Evolutionary conservation across 2,888 invertebrate species (phyloP).

Genomic region (Griposia aprilina): DNA sequence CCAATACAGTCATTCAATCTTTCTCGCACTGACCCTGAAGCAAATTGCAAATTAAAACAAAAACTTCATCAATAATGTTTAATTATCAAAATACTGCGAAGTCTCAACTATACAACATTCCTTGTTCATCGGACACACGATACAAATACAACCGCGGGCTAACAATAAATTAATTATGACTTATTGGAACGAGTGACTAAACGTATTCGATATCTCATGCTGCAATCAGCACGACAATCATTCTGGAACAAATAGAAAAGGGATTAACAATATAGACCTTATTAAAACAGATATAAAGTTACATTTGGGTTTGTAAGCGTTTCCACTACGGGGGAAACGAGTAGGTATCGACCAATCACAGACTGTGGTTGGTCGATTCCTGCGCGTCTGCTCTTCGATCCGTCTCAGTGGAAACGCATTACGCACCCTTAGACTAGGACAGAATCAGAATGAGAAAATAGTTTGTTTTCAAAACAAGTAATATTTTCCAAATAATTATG

Average conservation of each 20-base stretch:
- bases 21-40: too few species aligned
- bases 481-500: not conserved
- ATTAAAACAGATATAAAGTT: not conserved
- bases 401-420: not conserved
- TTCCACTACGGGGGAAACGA: not conserved
- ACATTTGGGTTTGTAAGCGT: not conserved
- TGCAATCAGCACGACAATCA: conserved; percentile 88
- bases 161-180: conserved; percentile 77
- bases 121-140: conserved; percentile 71
- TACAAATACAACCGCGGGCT: conserved; percentile 62
- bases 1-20: too few species aligned
- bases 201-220: conserved; percentile 75
- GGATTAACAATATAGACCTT: conserved; percentile 9
- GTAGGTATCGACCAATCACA: conserved; percentile 1
- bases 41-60: conserved; percentile 14
- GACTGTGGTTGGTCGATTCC: not conserved
- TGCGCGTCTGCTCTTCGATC: not conserved
- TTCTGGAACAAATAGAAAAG: conserved; percentile 82
- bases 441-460: not conserved
- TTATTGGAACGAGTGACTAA: conserved; percentile 73
- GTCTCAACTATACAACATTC: conserved; percentile 71
- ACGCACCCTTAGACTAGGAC: too few species aligned
- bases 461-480: not conserved
- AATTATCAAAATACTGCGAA: conserved; percentile 86
- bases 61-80: conserved; percentile 63